These are phyloP conservation scores for Hyles lineata DNA, from an alignment of 2,888 invertebrate genomes.

Conservation along the genomic window DNA sequence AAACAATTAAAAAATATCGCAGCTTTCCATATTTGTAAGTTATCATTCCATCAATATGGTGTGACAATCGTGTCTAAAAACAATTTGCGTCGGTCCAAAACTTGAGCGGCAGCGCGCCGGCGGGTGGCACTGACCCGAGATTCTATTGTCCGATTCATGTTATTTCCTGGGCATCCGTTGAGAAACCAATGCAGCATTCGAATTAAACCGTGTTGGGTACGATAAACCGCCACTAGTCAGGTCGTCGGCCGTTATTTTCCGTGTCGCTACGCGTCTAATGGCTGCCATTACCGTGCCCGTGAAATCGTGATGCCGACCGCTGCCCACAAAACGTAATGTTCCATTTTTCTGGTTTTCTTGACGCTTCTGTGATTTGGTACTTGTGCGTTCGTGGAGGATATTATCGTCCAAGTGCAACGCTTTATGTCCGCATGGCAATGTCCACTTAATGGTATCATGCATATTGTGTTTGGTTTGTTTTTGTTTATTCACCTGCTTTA, in stretches of 20 bases:
- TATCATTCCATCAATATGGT: background rate
- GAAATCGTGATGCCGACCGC: conserved; percentile 74
- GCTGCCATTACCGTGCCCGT: conserved; percentile 70
- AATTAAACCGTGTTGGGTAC: conserved; percentile 46
- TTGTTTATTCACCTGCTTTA: too few relatives aligned
- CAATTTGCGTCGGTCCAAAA: conserved; percentile 4
- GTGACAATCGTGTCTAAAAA: conserved; percentile 13
- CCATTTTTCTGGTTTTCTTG: conserved; percentile 65
- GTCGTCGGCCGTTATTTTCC: conserved; percentile 72
- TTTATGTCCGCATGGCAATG: background rate
- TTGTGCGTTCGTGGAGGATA: conserved; percentile 29
- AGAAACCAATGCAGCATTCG: conserved; percentile 41
- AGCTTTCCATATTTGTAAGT: background rate
- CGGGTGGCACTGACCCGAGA: conserved; percentile 38
- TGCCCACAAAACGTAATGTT: conserved; percentile 70
- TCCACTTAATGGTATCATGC: too few relatives aligned
- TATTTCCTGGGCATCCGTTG: conserved; percentile 42
- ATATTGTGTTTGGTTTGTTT: background rate
- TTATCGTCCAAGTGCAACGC: background rate
- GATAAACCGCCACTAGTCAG: conserved; percentile 44
- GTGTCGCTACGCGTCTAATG: conserved; percentile 71
- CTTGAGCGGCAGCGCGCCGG: background rate
- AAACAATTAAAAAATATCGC: background rate
- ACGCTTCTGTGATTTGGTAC: conserved; percentile 34
- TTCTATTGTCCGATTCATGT: conserved; percentile 32